A percentile compares a stretch with the other conserved stretches of the same genome.
Evolutionary conservation across 92 coral and sea anemone genomes (phyloP).

Genomic region (Zoanthus solanderi): DNA sequence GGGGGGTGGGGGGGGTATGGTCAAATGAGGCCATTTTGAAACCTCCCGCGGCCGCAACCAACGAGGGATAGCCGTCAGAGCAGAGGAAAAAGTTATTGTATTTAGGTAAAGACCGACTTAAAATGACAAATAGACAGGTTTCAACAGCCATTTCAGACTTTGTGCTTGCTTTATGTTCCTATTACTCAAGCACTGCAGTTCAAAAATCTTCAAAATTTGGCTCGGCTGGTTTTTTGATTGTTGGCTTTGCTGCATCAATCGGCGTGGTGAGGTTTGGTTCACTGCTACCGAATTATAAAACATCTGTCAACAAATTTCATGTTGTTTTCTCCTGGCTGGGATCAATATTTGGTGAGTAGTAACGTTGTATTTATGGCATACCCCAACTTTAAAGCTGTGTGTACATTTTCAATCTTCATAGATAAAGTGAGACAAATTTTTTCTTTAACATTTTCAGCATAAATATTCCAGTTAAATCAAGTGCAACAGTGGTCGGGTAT

Average conservation of each 20-base stretch:
- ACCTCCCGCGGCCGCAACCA: no score
- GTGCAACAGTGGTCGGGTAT: no score
- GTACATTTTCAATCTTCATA: background rate
- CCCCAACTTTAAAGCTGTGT: background rate
- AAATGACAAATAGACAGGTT: conserved; percentile 40
- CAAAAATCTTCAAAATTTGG: conserved; percentile 62
- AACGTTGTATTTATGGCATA: background rate
- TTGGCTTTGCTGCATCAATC: conserved; percentile 83
- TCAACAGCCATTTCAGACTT: conserved; percentile 95
- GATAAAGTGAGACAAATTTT: no score
- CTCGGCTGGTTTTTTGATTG: conserved; percentile 70
- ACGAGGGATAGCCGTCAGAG: no score
- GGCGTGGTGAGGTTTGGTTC: conserved; percentile 85
- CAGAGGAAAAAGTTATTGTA: no score
- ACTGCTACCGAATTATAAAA: conserved; percentile 67
- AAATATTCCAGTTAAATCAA: no score
- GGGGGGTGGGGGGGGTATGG: no score
- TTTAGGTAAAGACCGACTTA: no score
- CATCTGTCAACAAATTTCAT: conserved; percentile 72
- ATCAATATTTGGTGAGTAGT: conserved; percentile 80
- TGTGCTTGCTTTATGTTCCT: conserved; percentile 76
- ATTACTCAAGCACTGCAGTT: conserved; percentile 66
- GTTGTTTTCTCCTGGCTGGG: conserved; percentile 80
- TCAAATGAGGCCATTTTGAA: no score
- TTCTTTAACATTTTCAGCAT: no score